A percentile compares a stretch with the other conserved stretches of the same genome.
phyloP scores from a whole-genome alignment of 2,113 vertebrate genomes.

The Epinephelus cyanopodus region DNA sequence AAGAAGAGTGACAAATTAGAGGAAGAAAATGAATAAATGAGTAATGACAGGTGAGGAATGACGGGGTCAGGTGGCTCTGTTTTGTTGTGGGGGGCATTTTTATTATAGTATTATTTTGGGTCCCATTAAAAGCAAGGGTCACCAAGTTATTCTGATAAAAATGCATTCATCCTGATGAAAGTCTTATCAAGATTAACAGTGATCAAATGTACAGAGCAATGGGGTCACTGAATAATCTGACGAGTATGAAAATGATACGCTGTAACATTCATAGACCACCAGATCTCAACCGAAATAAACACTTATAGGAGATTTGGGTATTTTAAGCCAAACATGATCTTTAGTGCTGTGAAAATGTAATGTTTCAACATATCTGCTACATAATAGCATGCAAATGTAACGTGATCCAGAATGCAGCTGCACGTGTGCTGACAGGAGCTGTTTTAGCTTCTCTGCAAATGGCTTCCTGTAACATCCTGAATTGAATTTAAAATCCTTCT shows the following conservation, averaged over 20 bases:
- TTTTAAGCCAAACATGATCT: too few species aligned
- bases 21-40: not conserved
- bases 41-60: not conserved
- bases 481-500: too few species aligned
- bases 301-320: not conserved
- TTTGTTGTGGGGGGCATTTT: not conserved
- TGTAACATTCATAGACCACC: not conserved
- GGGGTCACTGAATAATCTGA: not conserved
- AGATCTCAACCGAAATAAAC: not conserved
- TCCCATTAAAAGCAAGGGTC: not conserved
- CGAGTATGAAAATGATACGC: not conserved
- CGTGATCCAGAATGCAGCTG: too few species aligned
- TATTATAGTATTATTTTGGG: not conserved
- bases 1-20: not conserved
- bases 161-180: not conserved
- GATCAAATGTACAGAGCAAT: not conserved
- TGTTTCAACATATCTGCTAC: too few species aligned
- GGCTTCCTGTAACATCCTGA: too few species aligned
- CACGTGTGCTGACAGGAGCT: too few species aligned
- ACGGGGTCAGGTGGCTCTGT: not conserved
- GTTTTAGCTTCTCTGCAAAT: too few species aligned
- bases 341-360: too few species aligned
- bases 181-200: not conserved
- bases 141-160: not conserved
- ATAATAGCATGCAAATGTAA: too few species aligned